Evolutionary conservation across 2,113 vertebrate species (phyloP).

Genomic region (Gobius niger): DNA sequence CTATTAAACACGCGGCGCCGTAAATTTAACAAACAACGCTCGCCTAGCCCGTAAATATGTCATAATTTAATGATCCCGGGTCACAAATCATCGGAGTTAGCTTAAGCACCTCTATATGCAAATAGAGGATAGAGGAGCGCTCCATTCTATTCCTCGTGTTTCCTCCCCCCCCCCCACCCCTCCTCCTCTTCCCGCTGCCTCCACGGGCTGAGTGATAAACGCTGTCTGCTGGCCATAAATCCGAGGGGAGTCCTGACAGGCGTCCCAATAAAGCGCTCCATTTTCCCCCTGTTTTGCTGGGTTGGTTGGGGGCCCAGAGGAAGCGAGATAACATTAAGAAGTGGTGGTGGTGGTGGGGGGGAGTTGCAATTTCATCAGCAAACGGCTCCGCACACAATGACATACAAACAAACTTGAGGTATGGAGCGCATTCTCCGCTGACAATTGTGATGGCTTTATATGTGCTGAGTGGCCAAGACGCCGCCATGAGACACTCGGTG

Average conservation of each 20-base stretch:
- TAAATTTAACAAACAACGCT: constrained; percentile 48
- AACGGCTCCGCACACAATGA: constrained; percentile 9
- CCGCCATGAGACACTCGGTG: constrained; percentile 10
- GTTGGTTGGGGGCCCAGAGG: constrained; percentile 65
- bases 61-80: constrained; percentile 34
- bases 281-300: constrained; percentile 71
- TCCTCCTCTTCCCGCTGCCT: constrained; percentile 30
- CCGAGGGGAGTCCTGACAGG: constrained; percentile 68
- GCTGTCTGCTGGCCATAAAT: constrained; percentile 72
- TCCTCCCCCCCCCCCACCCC: neutral
- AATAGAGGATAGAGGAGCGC: constrained; percentile 34
- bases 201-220: constrained; percentile 72
- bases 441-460: constrained; percentile 34
- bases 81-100: constrained; percentile 29
- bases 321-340: constrained; percentile 72
- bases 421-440: constrained; percentile 2
- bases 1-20: constrained; percentile 30
- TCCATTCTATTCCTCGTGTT: constrained; percentile 16
- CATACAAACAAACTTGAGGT: constrained; percentile 9
- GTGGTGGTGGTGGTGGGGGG: constrained; percentile 39
- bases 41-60: constrained; percentile 32
- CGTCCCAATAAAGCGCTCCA: constrained; percentile 74
- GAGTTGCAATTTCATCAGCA: constrained; percentile 48
- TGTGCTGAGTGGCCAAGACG: constrained; percentile 25
- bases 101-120: constrained; percentile 39